Base-by-base conservation (phyloP, 2,888 invertebrate genomes). In the Orgyia antiqua region DNA sequence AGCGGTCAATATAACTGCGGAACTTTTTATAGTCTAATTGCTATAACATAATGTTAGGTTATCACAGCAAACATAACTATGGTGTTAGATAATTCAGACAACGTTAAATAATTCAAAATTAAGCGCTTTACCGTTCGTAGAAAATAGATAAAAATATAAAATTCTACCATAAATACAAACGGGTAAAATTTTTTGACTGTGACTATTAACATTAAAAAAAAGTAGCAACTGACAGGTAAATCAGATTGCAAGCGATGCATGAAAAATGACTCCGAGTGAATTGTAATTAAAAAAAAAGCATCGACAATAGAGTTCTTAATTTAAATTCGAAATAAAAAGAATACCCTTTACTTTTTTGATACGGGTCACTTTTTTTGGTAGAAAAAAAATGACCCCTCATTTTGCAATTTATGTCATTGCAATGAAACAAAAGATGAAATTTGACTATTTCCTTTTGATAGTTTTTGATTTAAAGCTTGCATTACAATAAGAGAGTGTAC, bases 181-280 rank as follows among this genome's bases (percentile, higher is more conserved):
- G n/a, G n/a, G n/a, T n/a, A n/a, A n/a, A n/a, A n/a, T n/a, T n/a
- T n/a, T n/a, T n/a, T n/a, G n/a, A n/a, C n/a, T n/a, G n/a, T n/a
- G n/a, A 41, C 46, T 6, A 4, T 19, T 23, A 5, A 7, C 31
- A 33, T 24, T 12, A 25, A 24, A 31, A 32, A 42, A 48, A 29
- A 45, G 54, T 61, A 63, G 52, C 51, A 43, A 62, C 69, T 69
- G 74, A 53, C 76, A 76, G 74, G 77, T 79, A 83, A 84, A 86
- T 84, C 83, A 83, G 78, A 78, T 76, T 74, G 57, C 65, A 69
- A 71, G 73, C 79, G 84, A 86, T 82, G 84, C 84, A 82, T 86
- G 84, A 84, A 82, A 84, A 86, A 86, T 86, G 80, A 84, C 78
- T 80, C 78, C 63, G 36, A 37, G 44, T 56, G 44, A 45, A 51